These are phyloP conservation scores for Tricholauxania praeusta DNA, from an alignment of 2,888 invertebrate genomes.

Conservation along the genomic window DNA sequence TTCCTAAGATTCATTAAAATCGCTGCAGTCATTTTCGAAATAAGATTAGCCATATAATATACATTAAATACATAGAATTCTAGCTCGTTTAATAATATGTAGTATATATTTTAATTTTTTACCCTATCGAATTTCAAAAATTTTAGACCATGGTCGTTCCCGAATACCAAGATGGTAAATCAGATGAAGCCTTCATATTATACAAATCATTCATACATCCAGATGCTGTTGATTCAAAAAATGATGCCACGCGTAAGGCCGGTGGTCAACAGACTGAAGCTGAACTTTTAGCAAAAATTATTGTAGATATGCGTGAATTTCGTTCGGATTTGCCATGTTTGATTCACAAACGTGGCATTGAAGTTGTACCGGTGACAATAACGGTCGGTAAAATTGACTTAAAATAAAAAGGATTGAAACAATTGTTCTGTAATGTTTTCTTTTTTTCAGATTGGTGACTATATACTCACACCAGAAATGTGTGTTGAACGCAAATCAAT, in stretches of 20 bases:
- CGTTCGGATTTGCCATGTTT: conserved; percentile 95
- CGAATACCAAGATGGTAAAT: conserved; percentile 88
- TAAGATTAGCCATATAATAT: too few species aligned
- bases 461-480: conserved; percentile 95
- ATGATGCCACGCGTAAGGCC: conserved; percentile 77
- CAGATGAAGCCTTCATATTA: conserved; percentile 73
- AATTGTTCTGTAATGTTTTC: too few species aligned
- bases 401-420: too few species aligned
- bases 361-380: conserved; percentile 90
- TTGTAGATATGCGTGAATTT: conserved; percentile 99
- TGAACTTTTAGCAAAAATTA: conserved; percentile 74
- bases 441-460: conserved; percentile 87
- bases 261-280: conserved; percentile 73
- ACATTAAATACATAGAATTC: too few species aligned
- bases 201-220: conserved; percentile 58
- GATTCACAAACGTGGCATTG: conserved; percentile 92
- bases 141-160: conserved; percentile 86
- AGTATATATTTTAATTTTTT: too few species aligned
- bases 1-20: too few species aligned
- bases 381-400: conserved; percentile 68
- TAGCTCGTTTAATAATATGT: too few species aligned
- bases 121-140: too few species aligned
- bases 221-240: conserved; percentile 63
- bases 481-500: conserved; percentile 97
- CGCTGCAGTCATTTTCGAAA: too few species aligned